Evolutionary conservation across 2,797 vertebrate species (phyloP).

Genomic region (Esox masquinongy): DNA sequence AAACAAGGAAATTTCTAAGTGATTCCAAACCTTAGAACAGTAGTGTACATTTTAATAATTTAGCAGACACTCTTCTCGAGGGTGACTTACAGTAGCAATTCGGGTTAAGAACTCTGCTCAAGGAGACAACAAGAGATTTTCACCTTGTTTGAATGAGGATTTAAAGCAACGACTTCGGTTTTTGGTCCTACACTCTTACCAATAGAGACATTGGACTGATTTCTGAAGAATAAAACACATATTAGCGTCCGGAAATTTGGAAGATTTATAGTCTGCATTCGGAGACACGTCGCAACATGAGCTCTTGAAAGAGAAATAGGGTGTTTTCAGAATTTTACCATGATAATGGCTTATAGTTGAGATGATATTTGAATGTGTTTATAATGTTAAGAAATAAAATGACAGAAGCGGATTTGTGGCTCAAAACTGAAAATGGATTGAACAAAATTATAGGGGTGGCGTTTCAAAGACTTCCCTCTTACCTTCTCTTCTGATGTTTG

Average conservation of each 20-base stretch:
- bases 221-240: background rate
- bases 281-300: background rate
- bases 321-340: conserved; percentile 37
- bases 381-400: conserved; percentile 32
- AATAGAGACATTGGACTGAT: background rate
- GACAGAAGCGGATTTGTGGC: conserved; percentile 38
- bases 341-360: background rate
- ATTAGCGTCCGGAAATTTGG: background rate
- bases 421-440: background rate
- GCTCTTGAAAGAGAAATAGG: conserved; percentile 8
- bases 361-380: background rate
- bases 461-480: conserved; percentile 58
- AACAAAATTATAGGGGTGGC: conserved; percentile 34
- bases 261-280: background rate
- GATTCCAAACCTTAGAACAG: too few relatives aligned
- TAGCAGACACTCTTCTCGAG: too few relatives aligned
- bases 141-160: too few relatives aligned
- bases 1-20: too few relatives aligned
- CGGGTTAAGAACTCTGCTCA: too few relatives aligned
- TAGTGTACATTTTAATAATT: too few relatives aligned
- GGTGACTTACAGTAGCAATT: too few relatives aligned
- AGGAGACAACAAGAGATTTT: too few relatives aligned
- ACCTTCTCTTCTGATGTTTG: conserved; percentile 79
- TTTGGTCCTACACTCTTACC: too few relatives aligned
- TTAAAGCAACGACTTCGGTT: too few relatives aligned